phyloP scores from a whole-genome alignment of 2,888 invertebrate species.

The Cryptophagus acutangulus region DNA sequence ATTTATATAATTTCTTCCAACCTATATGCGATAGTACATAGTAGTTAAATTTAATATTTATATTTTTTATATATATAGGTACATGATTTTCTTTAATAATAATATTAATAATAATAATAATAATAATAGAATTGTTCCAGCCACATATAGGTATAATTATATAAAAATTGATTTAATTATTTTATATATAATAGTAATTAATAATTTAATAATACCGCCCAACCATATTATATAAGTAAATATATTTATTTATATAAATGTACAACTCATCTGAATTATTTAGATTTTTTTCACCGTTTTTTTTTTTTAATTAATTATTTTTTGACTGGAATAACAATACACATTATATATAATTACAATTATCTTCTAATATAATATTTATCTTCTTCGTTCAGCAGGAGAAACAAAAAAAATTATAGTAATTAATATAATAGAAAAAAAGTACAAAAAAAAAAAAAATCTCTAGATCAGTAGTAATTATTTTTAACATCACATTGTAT shows the following conservation, averaged over 20 bases:
- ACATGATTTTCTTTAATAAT: too few relatives aligned
- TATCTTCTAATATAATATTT: too few relatives aligned
- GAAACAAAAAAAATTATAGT: too few relatives aligned
- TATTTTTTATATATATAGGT: constrained; percentile 37
- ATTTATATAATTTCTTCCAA: constrained; percentile 36
- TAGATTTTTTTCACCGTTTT: too few relatives aligned
- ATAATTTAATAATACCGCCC: constrained; percentile 45
- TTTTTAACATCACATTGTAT: constrained; percentile 10
- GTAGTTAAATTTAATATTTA: constrained; percentile 26
- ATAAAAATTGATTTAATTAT: constrained; percentile 34
- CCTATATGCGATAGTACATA: constrained; percentile 32
- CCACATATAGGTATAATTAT: constrained; percentile 35
- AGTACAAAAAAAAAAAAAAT: constrained; percentile 4
- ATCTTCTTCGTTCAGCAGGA: too few relatives aligned
- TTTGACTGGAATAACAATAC: constrained; percentile 47
- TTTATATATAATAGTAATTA: too few relatives aligned
- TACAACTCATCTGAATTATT: too few relatives aligned
- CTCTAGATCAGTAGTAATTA: constrained; percentile 5
- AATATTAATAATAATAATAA: too few relatives aligned
- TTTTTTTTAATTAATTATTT: too few relatives aligned
- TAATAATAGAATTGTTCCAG: too few relatives aligned
- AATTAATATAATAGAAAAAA: constrained; percentile 8
- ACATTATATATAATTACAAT: too few relatives aligned
- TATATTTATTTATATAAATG: constrained; percentile 36
- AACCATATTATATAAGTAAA: constrained; percentile 27